Base-by-base conservation (phyloP, 2,888 invertebrate species). In the Leptinotarsa peninsularis region DNA sequence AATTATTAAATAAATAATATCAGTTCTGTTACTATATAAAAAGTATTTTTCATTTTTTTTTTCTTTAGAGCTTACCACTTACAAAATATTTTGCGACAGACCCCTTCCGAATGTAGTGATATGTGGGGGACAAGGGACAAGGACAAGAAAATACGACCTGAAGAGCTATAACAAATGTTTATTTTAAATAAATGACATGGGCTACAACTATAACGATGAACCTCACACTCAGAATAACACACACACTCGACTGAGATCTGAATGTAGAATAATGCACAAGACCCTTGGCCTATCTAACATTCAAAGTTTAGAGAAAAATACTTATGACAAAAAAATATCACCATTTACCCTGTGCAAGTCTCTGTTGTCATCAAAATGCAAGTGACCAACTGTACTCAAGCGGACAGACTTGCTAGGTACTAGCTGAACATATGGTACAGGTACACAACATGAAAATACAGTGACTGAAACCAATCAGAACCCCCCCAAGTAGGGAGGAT, bases 281-380 rank as follows among this genome's bases (percentile, higher is more conserved):
- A 87, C 88, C 88, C 88, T 88, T 87, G 88, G 88, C 88, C 88
- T 89, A 88, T 86, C 88, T 88, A 88, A 88, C 88, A 88, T 88
- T 88, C 87, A 88, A 88, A 88, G 87, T 88, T 88, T 88, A 87
- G 88, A 88, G 87, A 88, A 89, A 80, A 89, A 88, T 89, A 88
- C 88, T 88, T 88, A 88, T 88, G 88, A 88, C 88, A 88, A 89
- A 88, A 88, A 88, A 88, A 88, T 89, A 89, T 89, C 89, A 89
- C 89, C 89, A 88, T 88, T 88, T 89, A 89, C 89, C 89, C 89
- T 89, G 89, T 89, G 89, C 89, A 89, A 89, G 88, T 89, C 89
- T 88, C 88, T 88, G 88, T 88, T 87, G 86, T 85, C 88, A 86
- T 87, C 86, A 86, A 87, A 87, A 88, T 88, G 88, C 88, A 88